Conservation (phyloP, 2,888 invertebrate species). For the Epirrita christyi region DNA sequence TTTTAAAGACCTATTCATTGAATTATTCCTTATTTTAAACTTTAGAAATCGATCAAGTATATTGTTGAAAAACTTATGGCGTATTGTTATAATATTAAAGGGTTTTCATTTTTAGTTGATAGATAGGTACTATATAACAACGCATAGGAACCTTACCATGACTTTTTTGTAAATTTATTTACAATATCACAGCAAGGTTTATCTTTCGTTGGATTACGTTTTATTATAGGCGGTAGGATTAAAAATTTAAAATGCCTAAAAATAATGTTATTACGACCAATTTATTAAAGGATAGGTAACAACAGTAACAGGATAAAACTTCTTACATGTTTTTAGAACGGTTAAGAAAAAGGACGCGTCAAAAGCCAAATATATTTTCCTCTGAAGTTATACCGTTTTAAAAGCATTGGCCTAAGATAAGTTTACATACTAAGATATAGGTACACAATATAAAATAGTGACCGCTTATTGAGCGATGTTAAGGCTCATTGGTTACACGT, state of each 20-base stretch:
- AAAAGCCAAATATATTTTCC: neutral
- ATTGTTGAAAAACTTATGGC: neutral
- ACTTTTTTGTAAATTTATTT: neutral
- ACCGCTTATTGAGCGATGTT: conserved; percentile 34
- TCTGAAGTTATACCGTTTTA: neutral
- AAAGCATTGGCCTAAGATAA: neutral
- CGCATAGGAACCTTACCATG: neutral
- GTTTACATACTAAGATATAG: neutral
- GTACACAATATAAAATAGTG: conserved; percentile 28
- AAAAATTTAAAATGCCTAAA: neutral
- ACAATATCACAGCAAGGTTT: neutral
- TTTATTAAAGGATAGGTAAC: neutral
- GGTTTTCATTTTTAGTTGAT: neutral
- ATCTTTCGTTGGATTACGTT: neutral
- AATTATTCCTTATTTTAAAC: neutral
- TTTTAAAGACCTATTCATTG: neutral
- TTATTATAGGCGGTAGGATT: neutral
- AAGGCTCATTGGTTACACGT: conserved; percentile 31
- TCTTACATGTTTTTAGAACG: neutral
- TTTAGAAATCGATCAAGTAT: neutral
- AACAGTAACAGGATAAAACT: neutral
- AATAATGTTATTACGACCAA: neutral
- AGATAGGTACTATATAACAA: neutral
- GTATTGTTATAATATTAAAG: neutral
- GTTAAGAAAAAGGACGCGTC: neutral